phyloP scores from a whole-genome alignment of 2,797 vertebrate genomes.

The Helarctos malayanus region DNA sequence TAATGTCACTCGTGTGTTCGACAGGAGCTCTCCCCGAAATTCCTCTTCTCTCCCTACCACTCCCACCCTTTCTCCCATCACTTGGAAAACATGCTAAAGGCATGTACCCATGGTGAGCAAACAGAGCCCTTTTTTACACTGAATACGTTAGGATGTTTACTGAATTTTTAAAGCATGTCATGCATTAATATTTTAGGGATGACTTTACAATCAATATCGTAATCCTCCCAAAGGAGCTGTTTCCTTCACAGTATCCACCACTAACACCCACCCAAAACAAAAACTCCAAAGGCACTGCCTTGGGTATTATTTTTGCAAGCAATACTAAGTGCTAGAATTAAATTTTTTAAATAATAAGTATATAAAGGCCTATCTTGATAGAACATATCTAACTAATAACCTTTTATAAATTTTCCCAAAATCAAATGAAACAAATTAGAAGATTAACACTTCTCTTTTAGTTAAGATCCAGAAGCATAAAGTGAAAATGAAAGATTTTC shows the following conservation, averaged over 20 bases:
- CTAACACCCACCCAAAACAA: conserved; percentile 30
- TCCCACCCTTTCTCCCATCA: not conserved
- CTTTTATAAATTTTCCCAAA: conserved; percentile 42
- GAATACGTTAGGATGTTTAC: not conserved
- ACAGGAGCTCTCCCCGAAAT: not conserved
- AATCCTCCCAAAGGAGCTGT: conserved; percentile 67
- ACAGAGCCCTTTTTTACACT: not conserved
- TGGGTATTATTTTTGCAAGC: conserved; percentile 46
- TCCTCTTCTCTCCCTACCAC: not conserved
- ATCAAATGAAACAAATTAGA: conserved; percentile 54
- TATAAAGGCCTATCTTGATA: not conserved
- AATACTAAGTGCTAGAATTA: conserved; percentile 50
- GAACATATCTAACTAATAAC: conserved; percentile 45
- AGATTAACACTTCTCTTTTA: conserved; percentile 41
- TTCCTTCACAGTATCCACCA: not conserved
- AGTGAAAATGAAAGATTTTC: conserved; percentile 57
- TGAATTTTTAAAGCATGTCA: conserved; percentile 55
- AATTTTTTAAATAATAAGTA: conserved; percentile 44
- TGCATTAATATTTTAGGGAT: conserved; percentile 59
- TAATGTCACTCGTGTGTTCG: accelerated
- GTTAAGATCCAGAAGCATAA: conserved; percentile 34
- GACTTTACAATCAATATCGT: conserved; percentile 58
- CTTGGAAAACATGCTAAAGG: not conserved
- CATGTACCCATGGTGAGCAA: not conserved
- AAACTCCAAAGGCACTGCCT: not conserved